These are phyloP conservation scores for Yponomeuta malinellus DNA, from an alignment of 2,888 invertebrate species.

Conservation along the genomic window DNA sequence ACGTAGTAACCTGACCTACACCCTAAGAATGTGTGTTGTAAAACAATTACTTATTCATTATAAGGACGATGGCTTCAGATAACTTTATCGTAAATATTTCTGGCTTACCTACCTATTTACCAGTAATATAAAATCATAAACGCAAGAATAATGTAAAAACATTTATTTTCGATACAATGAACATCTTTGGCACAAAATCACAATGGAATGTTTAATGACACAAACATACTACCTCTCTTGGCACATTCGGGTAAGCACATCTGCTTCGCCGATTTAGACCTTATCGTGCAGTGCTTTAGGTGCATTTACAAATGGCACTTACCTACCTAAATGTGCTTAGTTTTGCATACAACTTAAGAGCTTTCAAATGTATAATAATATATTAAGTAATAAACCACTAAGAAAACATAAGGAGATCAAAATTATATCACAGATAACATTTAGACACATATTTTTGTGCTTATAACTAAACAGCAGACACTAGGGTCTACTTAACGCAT, in stretches of 20 bases:
- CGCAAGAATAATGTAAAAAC: slow-evolving; percentile 18
- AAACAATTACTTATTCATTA: slow-evolving; percentile 12
- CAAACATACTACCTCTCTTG: background rate
- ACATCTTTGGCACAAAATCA: slow-evolving; percentile 25
- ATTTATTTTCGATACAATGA: slow-evolving; percentile 25
- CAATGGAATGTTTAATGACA: slow-evolving; percentile 21
- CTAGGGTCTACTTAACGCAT: no score
- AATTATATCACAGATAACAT: slow-evolving; percentile 36
- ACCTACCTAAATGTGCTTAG: background rate
- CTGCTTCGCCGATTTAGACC: background rate
- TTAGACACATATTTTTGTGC: slow-evolving; percentile 16
- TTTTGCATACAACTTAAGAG: background rate
- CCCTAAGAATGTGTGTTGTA: slow-evolving; percentile 7
- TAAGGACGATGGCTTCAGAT: slow-evolving; percentile 8
- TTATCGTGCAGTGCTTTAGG: background rate
- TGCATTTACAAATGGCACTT: background rate
- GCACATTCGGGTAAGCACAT: background rate
- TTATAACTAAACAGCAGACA: background rate
- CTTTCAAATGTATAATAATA: background rate
- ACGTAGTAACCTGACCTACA: background rate
- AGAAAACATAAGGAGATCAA: slow-evolving; percentile 32
- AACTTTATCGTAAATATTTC: background rate
- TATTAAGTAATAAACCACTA: slow-evolving; percentile 17
- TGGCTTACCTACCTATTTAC: background rate
- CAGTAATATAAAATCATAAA: background rate